Conservation (phyloP, 2,888 invertebrate genomes). For the Cancer borealis region DNA sequence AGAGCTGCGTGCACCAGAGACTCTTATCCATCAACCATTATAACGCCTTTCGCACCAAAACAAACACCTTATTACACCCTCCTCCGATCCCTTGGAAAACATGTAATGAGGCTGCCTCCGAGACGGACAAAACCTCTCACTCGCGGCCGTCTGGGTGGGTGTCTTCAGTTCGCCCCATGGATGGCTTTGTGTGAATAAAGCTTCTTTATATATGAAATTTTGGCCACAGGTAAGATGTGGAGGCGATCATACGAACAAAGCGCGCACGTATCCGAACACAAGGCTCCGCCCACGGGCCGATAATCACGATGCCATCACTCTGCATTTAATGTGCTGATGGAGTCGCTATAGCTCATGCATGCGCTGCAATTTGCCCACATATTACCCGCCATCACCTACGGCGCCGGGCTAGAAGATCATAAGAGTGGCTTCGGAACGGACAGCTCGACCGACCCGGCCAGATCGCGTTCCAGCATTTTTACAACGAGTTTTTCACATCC, state of each 20-base stretch:
- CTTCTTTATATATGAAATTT: conserved; percentile 52
- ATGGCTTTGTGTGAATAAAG: conserved; percentile 31
- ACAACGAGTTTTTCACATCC: conserved; percentile 69
- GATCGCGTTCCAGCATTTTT: conserved; percentile 71
- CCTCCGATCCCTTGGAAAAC: conserved; percentile 72
- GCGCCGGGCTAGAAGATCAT: conserved; percentile 73
- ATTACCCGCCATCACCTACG: conserved; percentile 74
- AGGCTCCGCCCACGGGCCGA: conserved; percentile 73
- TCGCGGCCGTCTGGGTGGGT: neutral
- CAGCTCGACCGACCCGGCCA: conserved; percentile 66
- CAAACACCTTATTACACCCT: conserved; percentile 76
- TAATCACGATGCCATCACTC: conserved; percentile 76
- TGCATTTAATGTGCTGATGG: conserved; percentile 77
- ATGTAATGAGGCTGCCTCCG: conserved; percentile 44
- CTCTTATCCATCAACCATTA: conserved; percentile 76
- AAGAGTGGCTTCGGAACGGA: conserved; percentile 72
- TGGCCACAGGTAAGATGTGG: conserved; percentile 43
- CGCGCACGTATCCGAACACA: conserved; percentile 71
- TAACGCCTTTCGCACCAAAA: conserved; percentile 76
- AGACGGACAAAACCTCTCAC: neutral
- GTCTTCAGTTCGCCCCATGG: neutral
- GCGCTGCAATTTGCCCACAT: conserved; percentile 76
- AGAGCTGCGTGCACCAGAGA: conserved; percentile 70
- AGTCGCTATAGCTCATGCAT: conserved; percentile 76
- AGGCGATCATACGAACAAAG: conserved; percentile 62